Evolutionary conservation across 2,797 vertebrate species (phyloP), one percentile per base, ranked within the genome.

Genomic region (Danio albolineatus): DNA sequence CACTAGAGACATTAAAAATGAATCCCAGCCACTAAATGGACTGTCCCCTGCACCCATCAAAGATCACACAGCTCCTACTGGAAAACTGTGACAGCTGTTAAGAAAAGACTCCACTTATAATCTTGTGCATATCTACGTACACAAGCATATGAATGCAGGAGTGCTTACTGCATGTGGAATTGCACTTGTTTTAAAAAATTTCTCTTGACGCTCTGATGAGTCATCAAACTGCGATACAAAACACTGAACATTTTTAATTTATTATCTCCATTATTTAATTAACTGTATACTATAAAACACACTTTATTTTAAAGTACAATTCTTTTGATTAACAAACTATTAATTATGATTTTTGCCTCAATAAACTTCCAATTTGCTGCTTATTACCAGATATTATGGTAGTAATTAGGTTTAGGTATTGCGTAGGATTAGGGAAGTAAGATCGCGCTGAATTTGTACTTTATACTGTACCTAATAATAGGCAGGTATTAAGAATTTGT

Each of bases 1-100:
- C 69, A 78, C 83, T 82, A 86, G 76, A 48, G 56, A 83, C 88
- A 90, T 91, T 90, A 90, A 90, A 90, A 89, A 90, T 90, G 81
- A 82, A 90, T 80, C 53, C 64, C 21, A 28, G 21, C 12, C 48
- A 79, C 79, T 75, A 86, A 83, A 84, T 76, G 79, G 73, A 80
- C 74, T 79, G 57, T 82, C 84, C 62, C 48, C 28, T 28, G 28
- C 70, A 43, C 66, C 79, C 82, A 80, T 80, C 53, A 83, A 56
- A 82, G 70, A 80, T 83, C 83, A 87, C 75, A 72, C 16, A 61
- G 73, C 73, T 83, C 76, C 78, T 87, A 82, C 65, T 78, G 73
- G 72, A 84, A 81, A 62, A 62, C 69, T 73, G 53, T 82, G 84
- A 88, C 86, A 89, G 91, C 88, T 91, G 90, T 88, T 89, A 81